A percentile compares a stretch with the other conserved stretches of the same genome.
Evolutionary conservation across 2,888 invertebrate species (phyloP).

Genomic region (Tineola bisselliella): DNA sequence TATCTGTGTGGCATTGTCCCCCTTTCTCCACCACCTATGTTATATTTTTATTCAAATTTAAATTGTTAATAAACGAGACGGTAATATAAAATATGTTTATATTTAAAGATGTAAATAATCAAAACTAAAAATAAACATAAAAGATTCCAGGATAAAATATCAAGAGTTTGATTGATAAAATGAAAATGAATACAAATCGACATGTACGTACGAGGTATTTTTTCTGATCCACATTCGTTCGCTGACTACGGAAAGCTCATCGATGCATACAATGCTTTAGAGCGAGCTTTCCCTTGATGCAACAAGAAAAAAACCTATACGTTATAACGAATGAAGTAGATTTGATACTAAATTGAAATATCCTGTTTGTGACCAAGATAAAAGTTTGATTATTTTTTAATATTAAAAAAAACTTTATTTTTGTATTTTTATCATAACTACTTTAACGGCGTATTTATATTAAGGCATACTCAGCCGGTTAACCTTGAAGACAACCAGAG

Average conservation of each 20-base stretch:
- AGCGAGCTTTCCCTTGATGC: background rate
- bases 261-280: background rate
- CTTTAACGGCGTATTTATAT: no score
- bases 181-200: background rate
- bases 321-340: background rate
- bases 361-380: background rate
- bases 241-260: conserved; percentile 5
- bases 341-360: background rate
- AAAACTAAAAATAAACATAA: no score
- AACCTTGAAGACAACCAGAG: no score
- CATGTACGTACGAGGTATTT: background rate
- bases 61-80: no score
- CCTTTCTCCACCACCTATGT: background rate
- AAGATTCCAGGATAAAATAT: no score
- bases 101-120: no score
- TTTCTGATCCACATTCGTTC: background rate
- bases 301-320: background rate
- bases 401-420: no score
- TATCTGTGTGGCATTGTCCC: conserved; percentile 41
- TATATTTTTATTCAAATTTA: no score
- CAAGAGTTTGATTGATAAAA: background rate
- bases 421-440: no score
- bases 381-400: no score
- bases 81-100: no score
- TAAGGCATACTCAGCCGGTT: no score